These are phyloP conservation scores for Pocillopora grandis DNA, from an alignment of 92 coral and sea anemone genomes.

Conservation along the genomic window DNA sequence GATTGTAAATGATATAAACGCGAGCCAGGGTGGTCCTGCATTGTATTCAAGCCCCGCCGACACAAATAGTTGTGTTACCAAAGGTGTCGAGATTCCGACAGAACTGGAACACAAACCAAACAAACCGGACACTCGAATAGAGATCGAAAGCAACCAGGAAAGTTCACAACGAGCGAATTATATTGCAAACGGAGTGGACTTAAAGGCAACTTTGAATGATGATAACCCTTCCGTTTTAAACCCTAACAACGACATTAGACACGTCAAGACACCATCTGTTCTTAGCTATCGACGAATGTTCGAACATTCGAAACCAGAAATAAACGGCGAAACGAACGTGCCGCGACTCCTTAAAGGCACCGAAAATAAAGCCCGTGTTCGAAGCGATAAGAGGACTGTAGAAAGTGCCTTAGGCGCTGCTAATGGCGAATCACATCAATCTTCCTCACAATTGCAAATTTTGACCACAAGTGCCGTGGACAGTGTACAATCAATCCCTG, in stretches of 20 bases:
- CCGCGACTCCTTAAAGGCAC: not conserved
- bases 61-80: conserved; percentile 42
- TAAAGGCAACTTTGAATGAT: not conserved
- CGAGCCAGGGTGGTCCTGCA: not conserved
- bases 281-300: conserved; percentile 51
- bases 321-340: not conserved
- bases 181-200: not conserved
- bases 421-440: conserved; percentile 1
- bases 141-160: not conserved
- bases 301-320: conserved; percentile 49
- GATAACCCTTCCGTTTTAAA: not conserved
- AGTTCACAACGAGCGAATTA: not conserved
- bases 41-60: conserved; percentile 2
- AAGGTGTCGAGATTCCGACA: conserved; percentile 39
- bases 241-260: conserved; percentile 13
- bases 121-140: conserved; percentile 20
- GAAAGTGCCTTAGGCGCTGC: conserved; percentile 1
- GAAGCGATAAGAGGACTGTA: conserved; percentile 19
- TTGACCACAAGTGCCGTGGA: conserved; percentile 5
- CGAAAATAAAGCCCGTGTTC: conserved; percentile 20
- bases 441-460: conserved; percentile 7
- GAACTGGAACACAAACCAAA: conserved; percentile 31
- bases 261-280: conserved; percentile 69
- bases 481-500: conserved; percentile 27
- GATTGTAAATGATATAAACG: not conserved